Conservation (phyloP, 2,113 vertebrate genomes). For the Panthera tigris region DNA sequence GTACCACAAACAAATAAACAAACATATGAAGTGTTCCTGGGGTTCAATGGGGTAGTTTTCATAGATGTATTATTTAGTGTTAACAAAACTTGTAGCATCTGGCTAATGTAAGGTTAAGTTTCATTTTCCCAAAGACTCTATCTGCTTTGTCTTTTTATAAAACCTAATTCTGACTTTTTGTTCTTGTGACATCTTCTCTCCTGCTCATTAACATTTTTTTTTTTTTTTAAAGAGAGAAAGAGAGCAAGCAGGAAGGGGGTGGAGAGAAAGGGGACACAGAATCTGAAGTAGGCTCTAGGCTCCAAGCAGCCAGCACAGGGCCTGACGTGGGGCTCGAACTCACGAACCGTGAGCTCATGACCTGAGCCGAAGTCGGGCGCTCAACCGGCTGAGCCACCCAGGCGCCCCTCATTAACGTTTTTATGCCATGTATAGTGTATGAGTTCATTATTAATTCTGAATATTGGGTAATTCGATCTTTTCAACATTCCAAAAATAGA, state of each 20-base stretch:
- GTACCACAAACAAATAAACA: background rate
- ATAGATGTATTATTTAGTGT: background rate
- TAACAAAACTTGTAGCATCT: background rate
- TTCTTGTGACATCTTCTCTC: background rate
- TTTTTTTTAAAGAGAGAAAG: too few species aligned
- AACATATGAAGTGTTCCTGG: background rate
- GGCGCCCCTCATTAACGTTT: background rate
- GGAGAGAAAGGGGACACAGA: too few species aligned
- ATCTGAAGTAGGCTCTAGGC: too few species aligned
- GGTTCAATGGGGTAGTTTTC: background rate
- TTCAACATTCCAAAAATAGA: slow-evolving; percentile 11
- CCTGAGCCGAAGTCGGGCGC: too few species aligned
- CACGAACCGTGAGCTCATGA: too few species aligned
- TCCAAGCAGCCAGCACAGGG: too few species aligned
- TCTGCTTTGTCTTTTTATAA: background rate
- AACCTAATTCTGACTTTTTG: background rate
- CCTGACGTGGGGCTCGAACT: too few species aligned
- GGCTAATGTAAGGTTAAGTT: background rate
- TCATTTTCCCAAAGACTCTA: background rate
- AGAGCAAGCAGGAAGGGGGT: too few species aligned
- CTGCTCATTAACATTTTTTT: background rate
- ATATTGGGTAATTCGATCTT: background rate
- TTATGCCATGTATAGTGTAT: background rate
- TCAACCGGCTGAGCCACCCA: too few species aligned
- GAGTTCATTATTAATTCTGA: background rate